phyloP scores from a whole-genome alignment of 2,888 invertebrate species.

The Patella pellucida region DNA sequence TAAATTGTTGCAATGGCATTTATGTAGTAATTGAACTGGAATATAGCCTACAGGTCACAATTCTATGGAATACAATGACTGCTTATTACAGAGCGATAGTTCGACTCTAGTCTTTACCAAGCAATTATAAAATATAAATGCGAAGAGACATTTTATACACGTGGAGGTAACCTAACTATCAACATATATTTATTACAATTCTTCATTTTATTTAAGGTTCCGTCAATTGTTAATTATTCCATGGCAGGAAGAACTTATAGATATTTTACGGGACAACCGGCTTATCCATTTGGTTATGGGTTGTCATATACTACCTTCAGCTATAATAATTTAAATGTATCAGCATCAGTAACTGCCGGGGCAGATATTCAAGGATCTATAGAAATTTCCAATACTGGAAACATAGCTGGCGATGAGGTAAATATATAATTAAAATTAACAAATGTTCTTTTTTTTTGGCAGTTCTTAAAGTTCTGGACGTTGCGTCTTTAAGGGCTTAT shows the following conservation, averaged over 20 bases:
- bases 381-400: constrained; percentile 25
- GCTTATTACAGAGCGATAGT: not conserved
- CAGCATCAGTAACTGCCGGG: not conserved
- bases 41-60: too few species aligned
- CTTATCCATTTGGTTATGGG: constrained; percentile 59
- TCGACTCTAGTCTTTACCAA: not conserved
- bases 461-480: too few species aligned
- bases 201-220: constrained; percentile 37
- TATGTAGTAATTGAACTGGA: too few species aligned
- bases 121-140: too few species aligned
- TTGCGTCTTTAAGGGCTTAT: too few species aligned
- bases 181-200: not conserved
- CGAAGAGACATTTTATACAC: too few species aligned
- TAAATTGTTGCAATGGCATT: too few species aligned
- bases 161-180: not conserved
- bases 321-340: constrained; percentile 26
- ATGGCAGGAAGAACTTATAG: constrained; percentile 66
- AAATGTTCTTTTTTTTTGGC: too few species aligned
- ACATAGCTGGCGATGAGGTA: constrained; percentile 27
- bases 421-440: too few species aligned
- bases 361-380: constrained; percentile 14
- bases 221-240: constrained; percentile 49
- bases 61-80: too few species aligned
- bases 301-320: constrained; percentile 50
- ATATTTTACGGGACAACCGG: constrained; percentile 53